Percentiles rank a stretch among this genome's conserved stretches.
Conservation (phyloP, 1,140 invertebrate genomes). For the Drosophila lowei region DNA sequence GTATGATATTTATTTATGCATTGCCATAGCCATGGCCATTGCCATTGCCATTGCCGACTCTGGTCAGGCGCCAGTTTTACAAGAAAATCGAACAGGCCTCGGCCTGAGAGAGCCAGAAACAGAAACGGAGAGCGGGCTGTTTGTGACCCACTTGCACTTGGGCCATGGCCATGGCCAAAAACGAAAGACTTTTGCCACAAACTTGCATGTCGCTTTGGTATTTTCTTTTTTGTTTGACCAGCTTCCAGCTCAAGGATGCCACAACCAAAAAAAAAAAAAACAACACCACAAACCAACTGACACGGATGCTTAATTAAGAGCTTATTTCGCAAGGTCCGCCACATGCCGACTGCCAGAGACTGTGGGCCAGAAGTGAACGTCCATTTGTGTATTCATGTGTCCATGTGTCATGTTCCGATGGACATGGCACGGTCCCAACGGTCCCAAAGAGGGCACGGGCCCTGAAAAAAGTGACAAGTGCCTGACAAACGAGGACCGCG, state of each 20-base stretch:
- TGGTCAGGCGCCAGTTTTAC: slow-evolving; percentile 54
- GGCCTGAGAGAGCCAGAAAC: background rate
- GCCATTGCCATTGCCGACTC: slow-evolving; percentile 25
- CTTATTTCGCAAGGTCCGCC: slow-evolving; percentile 51
- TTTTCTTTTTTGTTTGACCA: slow-evolving; percentile 31
- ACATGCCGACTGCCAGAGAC: too few species aligned
- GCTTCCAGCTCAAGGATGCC: slow-evolving; percentile 52
- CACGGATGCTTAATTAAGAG: slow-evolving; percentile 77
- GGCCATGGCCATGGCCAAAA: slow-evolving; percentile 44
- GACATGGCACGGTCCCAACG: slow-evolving; percentile 23
- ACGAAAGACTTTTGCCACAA: slow-evolving; percentile 70
- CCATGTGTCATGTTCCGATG: slow-evolving; percentile 37
- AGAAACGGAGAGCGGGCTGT: slow-evolving; percentile 7
- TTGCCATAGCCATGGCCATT: slow-evolving; percentile 23
- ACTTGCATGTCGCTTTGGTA: slow-evolving; percentile 53
- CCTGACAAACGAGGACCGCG: slow-evolving; percentile 35
- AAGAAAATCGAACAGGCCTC: slow-evolving; percentile 59
- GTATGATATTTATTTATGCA: slow-evolving; percentile 74
- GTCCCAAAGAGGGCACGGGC: slow-evolving; percentile 31
- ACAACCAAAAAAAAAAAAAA: slow-evolving; percentile 9
- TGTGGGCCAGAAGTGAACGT: slow-evolving; percentile 48
- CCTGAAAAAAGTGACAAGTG: slow-evolving; percentile 28
- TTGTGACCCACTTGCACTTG: slow-evolving; percentile 68
- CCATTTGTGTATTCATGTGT: slow-evolving; percentile 44
- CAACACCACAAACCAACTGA: slow-evolving; percentile 53